phyloP scores from a whole-genome alignment of 2,113 vertebrate genomes.

The Lepus europaeus region DNA sequence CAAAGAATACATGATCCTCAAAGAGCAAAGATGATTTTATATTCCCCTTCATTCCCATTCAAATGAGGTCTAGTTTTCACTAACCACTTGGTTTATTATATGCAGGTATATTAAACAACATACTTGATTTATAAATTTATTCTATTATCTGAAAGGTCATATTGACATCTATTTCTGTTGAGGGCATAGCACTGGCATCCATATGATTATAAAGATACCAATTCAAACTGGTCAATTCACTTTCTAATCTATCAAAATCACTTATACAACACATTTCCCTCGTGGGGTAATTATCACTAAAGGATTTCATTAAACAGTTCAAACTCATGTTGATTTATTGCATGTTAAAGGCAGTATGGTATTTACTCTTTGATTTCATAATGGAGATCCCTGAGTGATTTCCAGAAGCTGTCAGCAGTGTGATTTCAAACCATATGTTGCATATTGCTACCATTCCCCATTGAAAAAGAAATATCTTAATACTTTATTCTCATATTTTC shows the following conservation, averaged over 20 bases:
- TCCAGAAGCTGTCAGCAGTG: slow-evolving; percentile 21
- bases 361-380: slow-evolving; percentile 23
- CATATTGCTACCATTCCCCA: slow-evolving; percentile 30
- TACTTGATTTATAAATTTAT: not conserved
- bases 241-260: not conserved
- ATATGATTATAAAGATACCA: slow-evolving; percentile 22
- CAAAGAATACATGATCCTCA: not conserved
- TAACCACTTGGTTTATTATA: not conserved
- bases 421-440: slow-evolving; percentile 48
- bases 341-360: slow-evolving; percentile 23
- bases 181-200: not conserved
- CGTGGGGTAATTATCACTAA: not conserved
- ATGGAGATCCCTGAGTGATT: slow-evolving; percentile 29
- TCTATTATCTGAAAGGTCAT: not conserved
- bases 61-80: not conserved
- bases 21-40: not conserved
- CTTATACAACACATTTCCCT: not conserved
- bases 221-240: not conserved
- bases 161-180: not conserved
- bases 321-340: not conserved
- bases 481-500: slow-evolving; percentile 37
- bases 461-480: not conserved
- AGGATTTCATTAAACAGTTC: slow-evolving; percentile 10
- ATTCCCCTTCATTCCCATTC: fast-evolving
- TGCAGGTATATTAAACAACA: not conserved